A percentile compares a stretch with the other conserved stretches of the same genome.
These are phyloP conservation scores for Cheumatopsyche charites DNA, from an alignment of 1,140 invertebrate species.

Conservation along the genomic window DNA sequence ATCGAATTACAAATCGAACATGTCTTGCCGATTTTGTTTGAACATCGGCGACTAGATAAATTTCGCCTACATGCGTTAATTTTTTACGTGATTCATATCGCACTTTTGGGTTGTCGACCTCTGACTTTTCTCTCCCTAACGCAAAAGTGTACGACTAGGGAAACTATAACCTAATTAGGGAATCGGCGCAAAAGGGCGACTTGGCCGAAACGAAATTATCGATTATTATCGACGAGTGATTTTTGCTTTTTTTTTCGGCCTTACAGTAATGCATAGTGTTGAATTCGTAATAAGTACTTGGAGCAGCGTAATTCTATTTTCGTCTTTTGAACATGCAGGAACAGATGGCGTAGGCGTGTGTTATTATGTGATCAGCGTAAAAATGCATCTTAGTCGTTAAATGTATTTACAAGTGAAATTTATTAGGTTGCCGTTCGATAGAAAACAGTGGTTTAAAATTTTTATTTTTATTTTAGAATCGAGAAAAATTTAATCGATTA, in stretches of 20 bases:
- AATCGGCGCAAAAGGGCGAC: conserved; percentile 19
- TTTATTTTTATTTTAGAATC: no score
- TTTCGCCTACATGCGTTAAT: neutral
- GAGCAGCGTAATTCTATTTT: neutral
- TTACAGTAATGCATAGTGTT: neutral
- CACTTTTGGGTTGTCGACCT: conserved; percentile 1
- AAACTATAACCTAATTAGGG: conserved; percentile 33
- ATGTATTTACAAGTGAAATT: conserved; percentile 19
- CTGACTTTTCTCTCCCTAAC: neutral
- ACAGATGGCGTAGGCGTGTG: conserved; percentile 19
- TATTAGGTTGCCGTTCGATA: neutral
- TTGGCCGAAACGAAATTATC: no score
- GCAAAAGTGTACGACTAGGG: conserved; percentile 25
- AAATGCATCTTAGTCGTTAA: conserved; percentile 18
- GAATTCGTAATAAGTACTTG: neutral
- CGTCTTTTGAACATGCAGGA: neutral
- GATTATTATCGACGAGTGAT: no score
- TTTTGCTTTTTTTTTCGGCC: neutral
- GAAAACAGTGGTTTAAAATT: neutral
- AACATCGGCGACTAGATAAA: neutral
- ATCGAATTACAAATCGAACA: neutral
- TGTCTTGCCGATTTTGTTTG: neutral
- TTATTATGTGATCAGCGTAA: conserved; percentile 30
- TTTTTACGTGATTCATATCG: neutral
- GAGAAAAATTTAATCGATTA: no score